Evolutionary conservation across 2,797 vertebrate genomes (phyloP).

Genomic region (Peromyscus aztecus): DNA sequence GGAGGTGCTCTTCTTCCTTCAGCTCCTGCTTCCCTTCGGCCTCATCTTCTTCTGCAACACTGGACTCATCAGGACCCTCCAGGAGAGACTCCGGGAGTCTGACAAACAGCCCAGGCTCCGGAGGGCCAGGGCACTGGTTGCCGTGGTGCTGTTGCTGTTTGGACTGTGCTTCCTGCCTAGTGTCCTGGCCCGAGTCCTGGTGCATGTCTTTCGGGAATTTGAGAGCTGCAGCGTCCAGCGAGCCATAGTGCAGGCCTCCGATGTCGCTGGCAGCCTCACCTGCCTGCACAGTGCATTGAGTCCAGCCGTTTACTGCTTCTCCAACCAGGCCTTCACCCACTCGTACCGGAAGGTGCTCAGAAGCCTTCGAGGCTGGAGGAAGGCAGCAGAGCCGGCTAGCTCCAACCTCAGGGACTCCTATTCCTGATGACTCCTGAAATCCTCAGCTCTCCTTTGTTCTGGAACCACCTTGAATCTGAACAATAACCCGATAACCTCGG

Average conservation of each 20-base stretch:
- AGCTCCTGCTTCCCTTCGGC: constrained; percentile 87
- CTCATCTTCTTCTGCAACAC: constrained; percentile 87
- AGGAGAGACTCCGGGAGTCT: constrained; percentile 66
- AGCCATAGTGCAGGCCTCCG: fast-evolving
- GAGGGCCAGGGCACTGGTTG: constrained; percentile 83
- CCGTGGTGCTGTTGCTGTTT: constrained; percentile 85
- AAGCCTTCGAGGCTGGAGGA: background rate
- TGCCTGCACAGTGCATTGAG: background rate
- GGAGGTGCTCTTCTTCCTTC: constrained; percentile 86
- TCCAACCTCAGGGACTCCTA: background rate
- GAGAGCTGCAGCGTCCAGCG: background rate
- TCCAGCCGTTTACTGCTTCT: background rate
- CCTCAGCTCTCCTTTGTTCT: fast-evolving
- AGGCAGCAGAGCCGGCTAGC: background rate
- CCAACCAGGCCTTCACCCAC: background rate
- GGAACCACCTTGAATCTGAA: background rate
- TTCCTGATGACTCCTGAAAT: background rate
- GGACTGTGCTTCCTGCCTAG: constrained; percentile 88
- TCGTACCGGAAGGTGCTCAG: constrained; percentile 36
- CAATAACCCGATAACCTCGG: fast-evolving
- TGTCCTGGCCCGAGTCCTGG: constrained; percentile 83
- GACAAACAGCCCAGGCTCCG: constrained; percentile 85
- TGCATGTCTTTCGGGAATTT: constrained; percentile 38
- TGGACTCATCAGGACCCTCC: constrained; percentile 83
- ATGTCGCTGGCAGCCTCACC: background rate